A percentile compares a stretch with the other conserved stretches of the same genome.
Conservation (phyloP, 1,140 invertebrate genomes). For the Ectropis grisescens region DNA sequence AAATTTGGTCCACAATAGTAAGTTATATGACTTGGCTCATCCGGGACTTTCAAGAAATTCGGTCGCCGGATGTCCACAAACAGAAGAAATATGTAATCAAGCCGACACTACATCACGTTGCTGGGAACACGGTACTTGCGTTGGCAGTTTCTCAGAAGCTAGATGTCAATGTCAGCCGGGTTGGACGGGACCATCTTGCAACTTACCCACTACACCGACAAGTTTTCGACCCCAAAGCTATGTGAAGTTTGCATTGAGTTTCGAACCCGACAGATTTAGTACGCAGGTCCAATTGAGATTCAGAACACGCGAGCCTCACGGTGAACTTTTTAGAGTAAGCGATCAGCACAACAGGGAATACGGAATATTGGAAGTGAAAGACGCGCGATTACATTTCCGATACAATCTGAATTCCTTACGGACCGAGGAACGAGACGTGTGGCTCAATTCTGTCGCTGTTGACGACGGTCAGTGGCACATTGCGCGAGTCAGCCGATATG, state of each 20-base stretch:
- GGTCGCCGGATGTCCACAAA: constrained; percentile 89
- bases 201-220: constrained; percentile 85
- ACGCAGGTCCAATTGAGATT: constrained; percentile 94
- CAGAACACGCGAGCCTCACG: constrained; percentile 91
- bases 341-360: constrained; percentile 96
- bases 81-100: constrained; percentile 89
- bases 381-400: constrained; percentile 89
- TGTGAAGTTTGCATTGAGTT: constrained; percentile 95
- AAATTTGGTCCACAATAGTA: constrained; percentile 96
- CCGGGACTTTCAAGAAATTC: constrained; percentile 88
- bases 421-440: constrained; percentile 90
- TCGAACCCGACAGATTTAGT: constrained; percentile 92
- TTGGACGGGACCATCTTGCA: constrained; percentile 90
- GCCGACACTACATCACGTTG: constrained; percentile 86
- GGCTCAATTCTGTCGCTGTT: constrained; percentile 89
- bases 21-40: constrained; percentile 92
- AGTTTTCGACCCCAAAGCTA: constrained; percentile 94
- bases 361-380: constrained; percentile 94
- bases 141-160: constrained; percentile 90
- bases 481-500: constrained; percentile 89
- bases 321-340: constrained; percentile 92
- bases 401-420: constrained; percentile 94
- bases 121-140: constrained; percentile 93
- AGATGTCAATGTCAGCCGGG: constrained; percentile 94
- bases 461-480: constrained; percentile 98